Evolutionary conservation across 2,113 vertebrate genomes (phyloP), one percentile per base, ranked within the genome.

Genomic region (Tychaedon coryphoeus): DNA sequence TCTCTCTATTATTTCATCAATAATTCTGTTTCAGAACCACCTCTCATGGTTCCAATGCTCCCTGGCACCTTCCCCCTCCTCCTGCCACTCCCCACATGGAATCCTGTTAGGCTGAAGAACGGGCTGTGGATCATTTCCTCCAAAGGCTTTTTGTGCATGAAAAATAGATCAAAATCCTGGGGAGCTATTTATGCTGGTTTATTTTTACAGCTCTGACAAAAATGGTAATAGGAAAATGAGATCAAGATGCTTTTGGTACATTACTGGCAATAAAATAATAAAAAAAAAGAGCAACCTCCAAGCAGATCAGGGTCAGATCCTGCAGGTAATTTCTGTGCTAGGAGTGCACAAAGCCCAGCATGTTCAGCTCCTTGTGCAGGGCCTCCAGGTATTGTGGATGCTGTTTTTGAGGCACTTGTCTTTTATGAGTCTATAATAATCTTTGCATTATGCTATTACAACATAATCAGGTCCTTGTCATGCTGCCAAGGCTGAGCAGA

Each of bases 401-500:
- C 77, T 95, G 78, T 1, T 90, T 94, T 93, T 43, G 57, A 92
- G 62, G 84, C 81, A 78, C 48, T 92, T 74, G 69, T 77, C 86
- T 95, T 95, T 95, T 91, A 95, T 33, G 80, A 91, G 84, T 78
- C 77, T 72, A 70, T 89, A 92, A 93, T 92, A 94, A 95, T 91
- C 91, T 93, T 91, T 91, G 91, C 84, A 65, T 96, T 93, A 61
- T 42, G 6, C 77, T 91, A 34, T 95, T 95, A 92, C 65, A 85
- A 57, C 84, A 61, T 94, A 87, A 95, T 94, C 94, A 84, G 42
- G 80, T 69, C 84, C 87, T 85, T 91, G 89, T 95, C 61, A 33
- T 5, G 45, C 91, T 97, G 95, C 89, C 77, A 95, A 42, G 74
- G 50, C 81, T 69, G 87, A 83, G 71, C 83, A 94, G 92, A 89